Conservation (phyloP, 2,888 invertebrate species). For the Apamea monoglypha region DNA sequence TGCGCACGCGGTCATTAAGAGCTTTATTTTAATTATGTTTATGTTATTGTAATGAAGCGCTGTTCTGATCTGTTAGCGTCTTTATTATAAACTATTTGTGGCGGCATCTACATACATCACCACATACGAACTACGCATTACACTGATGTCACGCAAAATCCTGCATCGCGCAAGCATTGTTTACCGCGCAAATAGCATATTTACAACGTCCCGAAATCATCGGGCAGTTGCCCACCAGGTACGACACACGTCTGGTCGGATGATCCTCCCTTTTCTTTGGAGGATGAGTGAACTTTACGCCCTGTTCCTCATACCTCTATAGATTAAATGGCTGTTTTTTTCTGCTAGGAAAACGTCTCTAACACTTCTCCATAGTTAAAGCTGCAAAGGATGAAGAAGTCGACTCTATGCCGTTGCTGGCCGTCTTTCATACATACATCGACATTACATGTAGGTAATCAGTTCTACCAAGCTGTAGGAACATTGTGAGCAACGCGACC, state of each 20-base stretch:
- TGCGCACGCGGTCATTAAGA: constrained; percentile 37
- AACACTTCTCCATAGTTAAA: neutral
- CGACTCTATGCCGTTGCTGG: neutral
- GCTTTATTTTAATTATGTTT: constrained; percentile 43
- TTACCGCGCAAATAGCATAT: neutral
- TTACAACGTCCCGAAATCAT: neutral
- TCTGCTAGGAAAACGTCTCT: neutral
- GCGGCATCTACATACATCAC: neutral
- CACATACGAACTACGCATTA: neutral
- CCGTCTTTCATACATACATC: neutral
- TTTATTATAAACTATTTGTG: constrained; percentile 16
- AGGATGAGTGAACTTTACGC: neutral
- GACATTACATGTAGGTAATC: neutral
- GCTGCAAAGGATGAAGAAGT: neutral
- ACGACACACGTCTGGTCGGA: neutral
- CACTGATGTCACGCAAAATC: neutral
- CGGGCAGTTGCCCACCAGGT: neutral
- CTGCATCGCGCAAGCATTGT: neutral
- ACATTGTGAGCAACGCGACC: neutral
- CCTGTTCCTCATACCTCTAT: neutral
- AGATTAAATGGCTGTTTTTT: neutral
- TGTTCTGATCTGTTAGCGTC: neutral
- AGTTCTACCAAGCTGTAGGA: neutral
- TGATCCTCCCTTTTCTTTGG: neutral
- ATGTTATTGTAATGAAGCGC: constrained; percentile 30